phyloP scores from a whole-genome alignment of 2,888 invertebrate species.

The Microplitis manilae region DNA sequence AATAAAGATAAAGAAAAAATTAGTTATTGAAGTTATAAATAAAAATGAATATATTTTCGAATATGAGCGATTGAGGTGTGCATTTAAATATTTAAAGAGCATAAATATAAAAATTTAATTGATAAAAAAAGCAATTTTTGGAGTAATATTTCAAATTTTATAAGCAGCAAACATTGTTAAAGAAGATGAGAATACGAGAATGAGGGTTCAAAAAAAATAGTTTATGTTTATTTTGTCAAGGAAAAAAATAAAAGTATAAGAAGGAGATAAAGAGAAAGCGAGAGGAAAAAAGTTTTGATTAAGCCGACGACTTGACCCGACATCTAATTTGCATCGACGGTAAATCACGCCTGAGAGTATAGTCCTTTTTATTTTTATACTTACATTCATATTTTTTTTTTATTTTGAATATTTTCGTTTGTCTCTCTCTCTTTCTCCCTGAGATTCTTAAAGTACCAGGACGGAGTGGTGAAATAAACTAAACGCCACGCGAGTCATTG shows the following conservation, averaged over 20 bases:
- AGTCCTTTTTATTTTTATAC: constrained; percentile 29
- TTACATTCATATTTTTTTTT: constrained; percentile 27
- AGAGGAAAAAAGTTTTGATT: constrained; percentile 52
- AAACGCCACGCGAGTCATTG: constrained; percentile 45
- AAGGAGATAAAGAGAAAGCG: constrained; percentile 24
- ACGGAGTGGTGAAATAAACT: constrained; percentile 23
- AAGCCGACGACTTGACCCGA: constrained; percentile 56
- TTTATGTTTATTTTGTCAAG: constrained; percentile 3
- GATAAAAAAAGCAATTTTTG: constrained; percentile 47
- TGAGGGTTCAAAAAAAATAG: constrained; percentile 15
- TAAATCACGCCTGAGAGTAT: constrained; percentile 52
- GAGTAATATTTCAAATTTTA: constrained; percentile 51
- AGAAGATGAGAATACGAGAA: constrained; percentile 40
- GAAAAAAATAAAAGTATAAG: constrained; percentile 14
- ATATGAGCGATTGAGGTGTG: no score
- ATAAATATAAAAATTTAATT: background rate
- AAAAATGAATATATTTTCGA: no score
- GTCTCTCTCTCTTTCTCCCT: constrained; percentile 30
- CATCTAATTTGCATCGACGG: constrained; percentile 56
- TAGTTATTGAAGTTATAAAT: no score
- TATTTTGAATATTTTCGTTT: constrained; percentile 11
- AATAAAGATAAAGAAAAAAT: no score
- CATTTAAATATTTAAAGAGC: no score
- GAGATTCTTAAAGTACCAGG: background rate
- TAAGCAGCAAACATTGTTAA: constrained; percentile 54